These are phyloP conservation scores for Montipora efflorescens DNA, from an alignment of 64 coral and sea anemone genomes.

Conservation along the genomic window DNA sequence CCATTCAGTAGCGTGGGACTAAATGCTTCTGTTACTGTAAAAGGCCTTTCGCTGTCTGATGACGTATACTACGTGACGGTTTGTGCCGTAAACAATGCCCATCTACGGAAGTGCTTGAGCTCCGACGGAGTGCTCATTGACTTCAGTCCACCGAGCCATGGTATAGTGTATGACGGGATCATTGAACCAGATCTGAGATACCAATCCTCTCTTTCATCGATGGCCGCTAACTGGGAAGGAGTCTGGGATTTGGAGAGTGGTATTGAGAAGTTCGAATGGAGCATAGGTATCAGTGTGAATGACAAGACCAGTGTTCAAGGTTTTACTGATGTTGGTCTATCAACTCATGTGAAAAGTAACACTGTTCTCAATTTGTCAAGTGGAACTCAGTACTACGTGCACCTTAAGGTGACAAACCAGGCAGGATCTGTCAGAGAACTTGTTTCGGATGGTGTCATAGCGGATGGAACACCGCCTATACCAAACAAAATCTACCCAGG, in stretches of 20 bases:
- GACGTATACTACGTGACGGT: conserved; percentile 94
- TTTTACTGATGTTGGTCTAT: conserved; percentile 72
- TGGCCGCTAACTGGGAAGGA: conserved; percentile 96
- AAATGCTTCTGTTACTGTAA: conserved; percentile 28
- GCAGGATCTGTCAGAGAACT: conserved; percentile 79
- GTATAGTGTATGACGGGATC: conserved; percentile 92
- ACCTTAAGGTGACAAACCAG: conserved; percentile 78
- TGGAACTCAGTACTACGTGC: conserved; percentile 77
- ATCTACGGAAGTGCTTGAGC: conserved; percentile 70
- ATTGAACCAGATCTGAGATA: conserved; percentile 93
- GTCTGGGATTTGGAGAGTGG: conserved; percentile 92
- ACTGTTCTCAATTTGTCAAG: conserved; percentile 60
- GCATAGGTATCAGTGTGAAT: conserved; percentile 55
- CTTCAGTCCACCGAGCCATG: conserved; percentile 70
- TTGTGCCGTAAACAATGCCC: conserved; percentile 91
- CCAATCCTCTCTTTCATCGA: conserved; percentile 69
- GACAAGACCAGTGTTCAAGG: conserved; percentile 66
- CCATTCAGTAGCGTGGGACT: conserved; percentile 65
- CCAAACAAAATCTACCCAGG: conserved; percentile 66
- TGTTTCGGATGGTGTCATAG: conserved; percentile 82
- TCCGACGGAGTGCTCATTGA: conserved; percentile 95
- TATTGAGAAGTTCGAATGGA: conserved; percentile 88
- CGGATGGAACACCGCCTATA: conserved; percentile 72
- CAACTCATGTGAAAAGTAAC: conserved; percentile 88
- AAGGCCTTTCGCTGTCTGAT: conserved; percentile 64